phyloP scores from a whole-genome alignment of 2,888 invertebrate genomes.

The Chorisops tibialis region DNA sequence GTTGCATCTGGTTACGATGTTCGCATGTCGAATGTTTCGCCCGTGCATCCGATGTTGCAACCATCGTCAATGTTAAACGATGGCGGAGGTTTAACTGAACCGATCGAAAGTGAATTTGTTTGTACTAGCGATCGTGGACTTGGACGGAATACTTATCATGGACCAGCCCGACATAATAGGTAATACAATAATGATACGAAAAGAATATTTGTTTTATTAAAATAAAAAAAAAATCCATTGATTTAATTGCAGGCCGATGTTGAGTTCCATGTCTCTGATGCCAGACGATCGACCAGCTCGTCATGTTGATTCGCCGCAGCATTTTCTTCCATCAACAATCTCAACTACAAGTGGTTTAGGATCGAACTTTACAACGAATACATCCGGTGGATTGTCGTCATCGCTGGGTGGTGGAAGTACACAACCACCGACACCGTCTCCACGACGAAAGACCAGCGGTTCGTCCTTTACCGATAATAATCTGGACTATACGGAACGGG shows the following conservation, averaged over 20 bases:
- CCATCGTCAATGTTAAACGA: constrained; percentile 59
- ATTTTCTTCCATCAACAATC: constrained; percentile 58
- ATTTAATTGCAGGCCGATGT: constrained; percentile 34
- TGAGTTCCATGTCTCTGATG: constrained; percentile 41
- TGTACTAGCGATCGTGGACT: constrained; percentile 41
- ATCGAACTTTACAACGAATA: constrained; percentile 53
- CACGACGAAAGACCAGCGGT: constrained; percentile 68
- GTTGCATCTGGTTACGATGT: constrained; percentile 92
- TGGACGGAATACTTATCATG: constrained; percentile 86
- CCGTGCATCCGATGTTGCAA: constrained; percentile 75
- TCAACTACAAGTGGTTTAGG: constrained; percentile 57
- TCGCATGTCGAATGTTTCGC: constrained; percentile 79
- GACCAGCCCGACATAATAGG: constrained; percentile 72
- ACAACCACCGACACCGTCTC: constrained; percentile 63
- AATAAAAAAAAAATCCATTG: background rate
- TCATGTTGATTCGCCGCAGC: constrained; percentile 73
- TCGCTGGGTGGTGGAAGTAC: constrained; percentile 51
- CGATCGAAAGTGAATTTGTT: constrained; percentile 22
- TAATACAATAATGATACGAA: constrained; percentile 39
- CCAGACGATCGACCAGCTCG: constrained; percentile 59
- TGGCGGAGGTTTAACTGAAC: background rate
- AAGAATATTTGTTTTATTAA: background rate
- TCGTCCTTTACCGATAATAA: constrained; percentile 65
- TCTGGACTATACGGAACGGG: constrained; percentile 36
- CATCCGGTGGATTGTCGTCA: constrained; percentile 42